A percentile compares a stretch with the other conserved stretches of the same genome.
Conservation (phyloP, 2,797 vertebrate genomes). For the Gambusia yucatana region DNA sequence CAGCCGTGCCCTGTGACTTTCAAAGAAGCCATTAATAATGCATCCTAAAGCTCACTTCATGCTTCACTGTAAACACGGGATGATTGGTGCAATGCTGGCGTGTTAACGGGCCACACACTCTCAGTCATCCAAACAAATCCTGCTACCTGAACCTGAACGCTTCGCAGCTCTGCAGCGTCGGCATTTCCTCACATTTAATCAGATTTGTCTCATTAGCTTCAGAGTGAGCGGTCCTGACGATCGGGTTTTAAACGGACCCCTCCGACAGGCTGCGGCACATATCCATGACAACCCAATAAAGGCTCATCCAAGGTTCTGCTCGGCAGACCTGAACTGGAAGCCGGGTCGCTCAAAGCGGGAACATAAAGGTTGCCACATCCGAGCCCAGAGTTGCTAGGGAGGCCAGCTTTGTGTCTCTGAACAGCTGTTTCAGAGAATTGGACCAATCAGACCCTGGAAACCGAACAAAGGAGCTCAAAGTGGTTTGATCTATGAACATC, state of each 20-base stretch:
- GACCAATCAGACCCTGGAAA: conserved; percentile 26
- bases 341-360: conserved; percentile 13
- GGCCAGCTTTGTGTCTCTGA: conserved; percentile 11
- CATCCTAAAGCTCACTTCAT: conserved; percentile 51
- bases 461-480: conserved; percentile 23
- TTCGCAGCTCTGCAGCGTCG: conserved; percentile 1
- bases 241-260: conserved; percentile 25
- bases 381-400: conserved; percentile 24
- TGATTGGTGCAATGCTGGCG: conserved; percentile 37
- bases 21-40: conserved; percentile 75
- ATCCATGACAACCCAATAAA: conserved; percentile 44
- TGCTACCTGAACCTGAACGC: background rate
- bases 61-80: conserved; percentile 67
- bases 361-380: conserved; percentile 15
- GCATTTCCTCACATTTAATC: conserved; percentile 18
- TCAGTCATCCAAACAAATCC: conserved; percentile 15
- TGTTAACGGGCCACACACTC: conserved; percentile 13
- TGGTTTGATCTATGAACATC: conserved; percentile 14
- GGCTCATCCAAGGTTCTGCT: conserved; percentile 31
- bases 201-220: conserved; percentile 31
- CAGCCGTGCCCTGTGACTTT: conserved; percentile 59
- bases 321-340: conserved; percentile 22
- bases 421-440: conserved; percentile 22
- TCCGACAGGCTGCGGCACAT: conserved; percentile 27
- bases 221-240: conserved; percentile 13